Conservation (phyloP, 2,888 invertebrate species). For the Agrotis exclamationis region DNA sequence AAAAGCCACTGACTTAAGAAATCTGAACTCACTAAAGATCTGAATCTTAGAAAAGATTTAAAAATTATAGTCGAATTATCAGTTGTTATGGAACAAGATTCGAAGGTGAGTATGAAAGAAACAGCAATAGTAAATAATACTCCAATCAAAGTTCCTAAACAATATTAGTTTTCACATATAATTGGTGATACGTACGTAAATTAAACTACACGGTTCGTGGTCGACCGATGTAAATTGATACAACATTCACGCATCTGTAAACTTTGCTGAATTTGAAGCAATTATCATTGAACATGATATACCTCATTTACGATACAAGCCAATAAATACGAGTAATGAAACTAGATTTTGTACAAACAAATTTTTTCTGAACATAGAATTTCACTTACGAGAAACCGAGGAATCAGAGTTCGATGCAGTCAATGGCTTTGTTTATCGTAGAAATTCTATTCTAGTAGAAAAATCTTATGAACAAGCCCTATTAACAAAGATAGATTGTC, state of each 20-base stretch:
- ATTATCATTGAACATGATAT: slow-evolving; percentile 16
- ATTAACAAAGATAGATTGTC: slow-evolving; percentile 48
- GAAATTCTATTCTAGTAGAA: not conserved
- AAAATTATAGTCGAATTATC: too few relatives aligned
- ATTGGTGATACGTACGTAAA: slow-evolving; percentile 17
- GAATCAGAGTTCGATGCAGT: not conserved
- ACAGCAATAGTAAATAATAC: too few relatives aligned
- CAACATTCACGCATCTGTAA: slow-evolving; percentile 26
- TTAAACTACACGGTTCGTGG: slow-evolving; percentile 30
- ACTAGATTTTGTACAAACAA: not conserved
- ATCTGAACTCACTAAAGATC: not conserved
- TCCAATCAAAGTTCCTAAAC: not conserved
- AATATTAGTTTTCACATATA: slow-evolving; percentile 7
- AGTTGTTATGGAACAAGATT: too few relatives aligned
- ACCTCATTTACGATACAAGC: not conserved
- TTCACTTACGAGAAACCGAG: not conserved
- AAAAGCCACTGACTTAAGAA: not conserved
- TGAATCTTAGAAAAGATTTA: not conserved
- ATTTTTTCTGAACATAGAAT: not conserved
- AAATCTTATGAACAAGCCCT: slow-evolving; percentile 42
- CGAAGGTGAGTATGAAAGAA: too few relatives aligned
- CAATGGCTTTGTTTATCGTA: not conserved
- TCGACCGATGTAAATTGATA: slow-evolving; percentile 39
- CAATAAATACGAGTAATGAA: not conserved
- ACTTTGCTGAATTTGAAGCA: slow-evolving; percentile 20